Base-by-base conservation (phyloP, 2,797 vertebrate genomes). In the Scyliorhinus canicula region DNA sequence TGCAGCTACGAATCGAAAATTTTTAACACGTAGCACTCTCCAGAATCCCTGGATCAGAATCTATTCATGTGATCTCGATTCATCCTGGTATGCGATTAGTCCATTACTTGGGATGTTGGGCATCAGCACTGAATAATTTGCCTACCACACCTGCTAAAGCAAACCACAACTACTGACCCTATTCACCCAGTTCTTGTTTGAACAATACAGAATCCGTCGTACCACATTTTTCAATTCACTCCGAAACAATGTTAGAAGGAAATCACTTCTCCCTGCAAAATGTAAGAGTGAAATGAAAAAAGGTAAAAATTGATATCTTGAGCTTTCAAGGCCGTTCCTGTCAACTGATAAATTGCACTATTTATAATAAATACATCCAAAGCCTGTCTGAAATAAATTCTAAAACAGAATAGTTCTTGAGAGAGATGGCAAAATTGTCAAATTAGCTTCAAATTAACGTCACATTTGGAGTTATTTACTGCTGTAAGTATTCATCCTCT, bases 361-460 rank as follows among this genome's bases (percentile, higher is more conserved):
- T 91, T 91, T 91, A 65, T 65, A 65, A 65, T 44, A 44, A 91
- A 91, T 91, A 91, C 9, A 65, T 91, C 60, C 16, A n/a, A 90
- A 63, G 35, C 86, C 21, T 63, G 35, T 60, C 55, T 91, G 88
- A 63, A 91, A 65, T 40, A 63, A 63, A 24, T 91, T 91, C n/a
- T 8, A 90, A 90, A 90, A 24, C 50, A 35, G 50, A 55, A 8
- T n/a, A 8, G 5, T 65, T 44, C 40, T 63, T 65, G n/a, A 9
- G n/a, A 63, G 57, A 74, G 31, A 65, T 91, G 86, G 88, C n/a
- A 91, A 91, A 91, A 44, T 65, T 44, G 88, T 44, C 57, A 91
- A 91, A 91, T 65, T 63, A 40, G 57, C 88, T 63, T 91, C 57
- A 91, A 91, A 91, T 91, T 91, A 91, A 60, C 5, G n/a, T 91